Conservation (phyloP, 2,113 vertebrate genomes). For the Dromas ardeola region DNA sequence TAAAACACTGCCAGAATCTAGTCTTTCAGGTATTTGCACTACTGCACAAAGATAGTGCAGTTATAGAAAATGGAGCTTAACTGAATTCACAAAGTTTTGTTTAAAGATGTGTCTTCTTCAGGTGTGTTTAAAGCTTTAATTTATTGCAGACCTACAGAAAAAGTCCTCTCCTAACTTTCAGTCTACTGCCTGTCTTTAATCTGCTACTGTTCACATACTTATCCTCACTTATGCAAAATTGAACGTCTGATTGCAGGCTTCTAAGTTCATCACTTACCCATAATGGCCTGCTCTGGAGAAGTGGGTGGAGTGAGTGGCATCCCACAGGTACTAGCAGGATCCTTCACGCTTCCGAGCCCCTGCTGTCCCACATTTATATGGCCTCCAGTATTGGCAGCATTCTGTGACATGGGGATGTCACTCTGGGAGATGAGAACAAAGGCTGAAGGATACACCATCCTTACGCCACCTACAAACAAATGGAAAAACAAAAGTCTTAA, state of each 20-base stretch:
- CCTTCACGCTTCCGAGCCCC: conserved; percentile 83
- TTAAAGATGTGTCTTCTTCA: neutral
- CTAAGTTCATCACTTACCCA: conserved; percentile 72
- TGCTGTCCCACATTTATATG: conserved; percentile 72
- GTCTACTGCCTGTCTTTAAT: neutral
- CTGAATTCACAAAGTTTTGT: neutral
- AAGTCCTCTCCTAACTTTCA: neutral
- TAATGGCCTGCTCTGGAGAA: conserved; percentile 90
- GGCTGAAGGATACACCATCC: conserved; percentile 96
- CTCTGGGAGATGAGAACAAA: conserved; percentile 95
- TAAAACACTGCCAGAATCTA: neutral
- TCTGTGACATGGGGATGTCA: conserved; percentile 89
- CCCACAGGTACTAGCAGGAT: conserved; percentile 87
- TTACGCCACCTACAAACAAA: conserved; percentile 86
- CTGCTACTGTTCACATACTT: neutral
- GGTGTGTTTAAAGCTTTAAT: neutral
- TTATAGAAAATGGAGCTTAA: neutral
- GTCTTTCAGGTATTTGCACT: neutral
- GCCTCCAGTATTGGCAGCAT: conserved; percentile 74
- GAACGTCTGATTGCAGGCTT: neutral
- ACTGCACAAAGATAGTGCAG: neutral
- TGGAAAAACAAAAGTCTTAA: neutral
- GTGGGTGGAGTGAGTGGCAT: conserved; percentile 94
- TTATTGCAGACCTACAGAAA: neutral
- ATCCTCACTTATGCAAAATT: neutral